Evolutionary conservation across 1,140 invertebrate species (phyloP).

Genomic region (Pseudomyrmex gracilis): DNA sequence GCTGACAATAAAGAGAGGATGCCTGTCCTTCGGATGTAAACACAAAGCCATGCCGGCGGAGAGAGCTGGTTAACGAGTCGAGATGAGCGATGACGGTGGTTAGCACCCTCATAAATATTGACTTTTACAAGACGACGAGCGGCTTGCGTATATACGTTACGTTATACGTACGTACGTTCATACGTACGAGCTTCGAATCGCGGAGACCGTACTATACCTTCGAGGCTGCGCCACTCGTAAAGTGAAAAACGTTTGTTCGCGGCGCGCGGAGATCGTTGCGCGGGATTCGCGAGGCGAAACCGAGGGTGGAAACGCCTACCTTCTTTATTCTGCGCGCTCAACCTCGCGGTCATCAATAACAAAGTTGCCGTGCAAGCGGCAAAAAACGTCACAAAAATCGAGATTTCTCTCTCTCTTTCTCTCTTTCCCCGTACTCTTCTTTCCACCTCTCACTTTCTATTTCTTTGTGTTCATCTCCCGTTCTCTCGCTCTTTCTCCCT

Average conservation of each 20-base stretch:
- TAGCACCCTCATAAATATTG: constrained; percentile 82
- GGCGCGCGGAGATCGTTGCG: constrained; percentile 66
- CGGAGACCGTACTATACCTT: background rate
- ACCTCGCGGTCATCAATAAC: constrained; percentile 67
- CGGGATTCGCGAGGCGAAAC: constrained; percentile 66
- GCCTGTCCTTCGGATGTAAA: constrained; percentile 74
- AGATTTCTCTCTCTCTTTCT: background rate
- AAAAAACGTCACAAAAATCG: constrained; percentile 66
- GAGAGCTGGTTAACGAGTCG: constrained; percentile 77
- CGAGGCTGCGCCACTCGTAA: constrained; percentile 66
- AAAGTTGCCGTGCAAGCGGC: constrained; percentile 55
- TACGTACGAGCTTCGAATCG: constrained; percentile 26
- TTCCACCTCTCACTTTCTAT: background rate
- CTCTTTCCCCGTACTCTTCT: background rate
- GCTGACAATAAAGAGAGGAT: constrained; percentile 71
- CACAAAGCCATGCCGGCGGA: constrained; percentile 68
- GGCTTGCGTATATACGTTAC: background rate
- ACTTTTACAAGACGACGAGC: constrained; percentile 76
- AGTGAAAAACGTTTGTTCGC: constrained; percentile 72
- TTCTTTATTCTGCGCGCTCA: constrained; percentile 63
- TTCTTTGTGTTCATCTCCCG: background rate
- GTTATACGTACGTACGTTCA: too few species aligned
- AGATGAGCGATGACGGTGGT: constrained; percentile 81
- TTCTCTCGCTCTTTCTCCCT: background rate
- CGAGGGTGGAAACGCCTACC: constrained; percentile 68